Conservation (phyloP, 1,140 invertebrate species). For the Lepidostoma basale region DNA sequence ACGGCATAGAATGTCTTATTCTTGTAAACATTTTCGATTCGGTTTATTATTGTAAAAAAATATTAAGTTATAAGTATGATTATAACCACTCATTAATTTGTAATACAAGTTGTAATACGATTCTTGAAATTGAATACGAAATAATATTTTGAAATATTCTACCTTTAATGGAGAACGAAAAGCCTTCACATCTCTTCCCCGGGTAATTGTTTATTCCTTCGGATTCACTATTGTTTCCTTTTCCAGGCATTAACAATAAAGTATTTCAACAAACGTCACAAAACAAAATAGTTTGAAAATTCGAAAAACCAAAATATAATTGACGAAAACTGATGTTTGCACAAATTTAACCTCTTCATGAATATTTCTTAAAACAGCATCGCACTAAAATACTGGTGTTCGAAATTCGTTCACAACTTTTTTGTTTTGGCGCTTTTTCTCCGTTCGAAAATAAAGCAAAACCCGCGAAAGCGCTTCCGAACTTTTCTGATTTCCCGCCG, state of each 20-base stretch:
- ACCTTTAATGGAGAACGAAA: slow-evolving; percentile 10
- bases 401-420: slow-evolving; percentile 4
- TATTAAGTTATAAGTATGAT: too few species aligned
- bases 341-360: not conserved
- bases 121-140: too few species aligned
- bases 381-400: not conserved
- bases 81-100: too few species aligned
- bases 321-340: not conserved
- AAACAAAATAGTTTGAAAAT: not conserved
- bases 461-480: slow-evolving; percentile 24
- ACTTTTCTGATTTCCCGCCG: not conserved
- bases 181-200: not conserved
- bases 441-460: slow-evolving; percentile 16
- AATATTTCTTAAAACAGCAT: too few species aligned
- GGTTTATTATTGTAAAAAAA: too few species aligned
- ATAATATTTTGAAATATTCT: too few species aligned
- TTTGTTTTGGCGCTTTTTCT: slow-evolving; percentile 29
- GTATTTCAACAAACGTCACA: not conserved
- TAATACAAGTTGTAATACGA: too few species aligned
- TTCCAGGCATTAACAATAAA: slow-evolving; percentile 17
- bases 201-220: slow-evolving; percentile 23
- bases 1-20: too few species aligned
- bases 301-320: not conserved
- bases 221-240: not conserved
- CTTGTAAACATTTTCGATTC: too few species aligned